Conservation (phyloP, 2,797 vertebrate genomes). For the Phataginus tricuspis region DNA sequence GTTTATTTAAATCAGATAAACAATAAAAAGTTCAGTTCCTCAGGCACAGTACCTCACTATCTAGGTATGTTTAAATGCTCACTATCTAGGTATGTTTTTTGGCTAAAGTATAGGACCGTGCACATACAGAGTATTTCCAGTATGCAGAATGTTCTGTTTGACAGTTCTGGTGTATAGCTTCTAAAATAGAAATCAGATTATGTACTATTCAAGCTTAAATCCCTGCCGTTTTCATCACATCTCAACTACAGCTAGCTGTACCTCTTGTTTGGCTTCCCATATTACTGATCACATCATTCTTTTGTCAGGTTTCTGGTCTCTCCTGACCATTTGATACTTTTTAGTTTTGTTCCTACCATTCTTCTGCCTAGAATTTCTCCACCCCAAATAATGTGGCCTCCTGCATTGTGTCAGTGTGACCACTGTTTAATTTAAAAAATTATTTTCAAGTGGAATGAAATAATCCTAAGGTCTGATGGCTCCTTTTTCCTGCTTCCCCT, state of each 20-base stretch:
- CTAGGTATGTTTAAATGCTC: background rate
- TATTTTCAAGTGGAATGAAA: background rate
- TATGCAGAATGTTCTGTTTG: background rate
- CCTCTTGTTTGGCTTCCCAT: background rate
- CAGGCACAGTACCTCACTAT: background rate
- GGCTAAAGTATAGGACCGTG: background rate
- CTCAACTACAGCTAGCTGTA: background rate
- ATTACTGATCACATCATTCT: too few species aligned
- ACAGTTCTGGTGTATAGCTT: background rate
- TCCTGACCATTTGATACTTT: background rate
- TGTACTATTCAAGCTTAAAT: background rate
- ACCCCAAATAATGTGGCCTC: background rate
- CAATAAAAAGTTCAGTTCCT: background rate
- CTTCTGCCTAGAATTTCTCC: background rate
- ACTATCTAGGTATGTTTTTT: background rate
- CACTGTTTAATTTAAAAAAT: background rate
- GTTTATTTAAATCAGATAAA: constrained; percentile 2
- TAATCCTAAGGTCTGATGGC: background rate
- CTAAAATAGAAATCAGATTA: background rate
- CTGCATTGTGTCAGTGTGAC: background rate
- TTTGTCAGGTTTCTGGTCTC: background rate
- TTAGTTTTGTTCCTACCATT: background rate
- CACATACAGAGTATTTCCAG: background rate
- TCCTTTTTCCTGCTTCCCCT: background rate
- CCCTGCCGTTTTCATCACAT: background rate